phyloP scores from a whole-genome alignment of 2,113 vertebrate genomes.

The Atractosteus spatula region DNA sequence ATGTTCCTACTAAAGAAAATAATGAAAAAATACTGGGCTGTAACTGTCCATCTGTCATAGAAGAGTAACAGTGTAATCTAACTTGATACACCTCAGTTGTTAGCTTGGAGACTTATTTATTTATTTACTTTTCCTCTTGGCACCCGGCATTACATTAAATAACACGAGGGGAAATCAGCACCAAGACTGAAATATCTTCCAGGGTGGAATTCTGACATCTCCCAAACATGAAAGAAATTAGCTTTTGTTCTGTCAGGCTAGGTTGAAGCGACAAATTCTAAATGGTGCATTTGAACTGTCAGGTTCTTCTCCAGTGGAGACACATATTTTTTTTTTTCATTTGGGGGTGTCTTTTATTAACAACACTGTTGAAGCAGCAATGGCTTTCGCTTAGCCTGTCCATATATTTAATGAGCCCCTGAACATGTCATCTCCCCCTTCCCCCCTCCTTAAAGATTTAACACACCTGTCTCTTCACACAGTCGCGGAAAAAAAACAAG shows the following conservation, averaged over 20 bases:
- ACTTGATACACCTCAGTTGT: slow-evolving; percentile 32
- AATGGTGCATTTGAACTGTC: background rate
- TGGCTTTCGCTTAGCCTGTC: no score
- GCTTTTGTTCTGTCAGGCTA: background rate
- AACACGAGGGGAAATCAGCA: slow-evolving; percentile 21
- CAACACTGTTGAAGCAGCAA: no score
- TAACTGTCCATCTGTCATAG: slow-evolving; percentile 39
- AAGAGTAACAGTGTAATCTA: slow-evolving; percentile 51
- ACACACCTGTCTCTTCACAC: no score
- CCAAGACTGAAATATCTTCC: slow-evolving; percentile 19
- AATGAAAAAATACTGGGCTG: slow-evolving; percentile 43
- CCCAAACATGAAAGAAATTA: background rate
- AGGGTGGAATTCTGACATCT: slow-evolving; percentile 16
- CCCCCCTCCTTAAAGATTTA: no score
- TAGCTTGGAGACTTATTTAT: slow-evolving; percentile 13
- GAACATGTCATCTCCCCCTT: no score
- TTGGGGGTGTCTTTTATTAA: no score
- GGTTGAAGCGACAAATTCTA: background rate
- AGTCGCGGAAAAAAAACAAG: no score
- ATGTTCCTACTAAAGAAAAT: slow-evolving; percentile 49
- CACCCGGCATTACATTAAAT: slow-evolving; percentile 22
- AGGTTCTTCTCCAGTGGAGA: background rate
- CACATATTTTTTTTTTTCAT: no score
- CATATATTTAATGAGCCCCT: no score
- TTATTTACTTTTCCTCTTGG: slow-evolving; percentile 37